Evolutionary conservation across 2,113 vertebrate genomes (phyloP).

Genomic region (Cheilinus undulatus): DNA sequence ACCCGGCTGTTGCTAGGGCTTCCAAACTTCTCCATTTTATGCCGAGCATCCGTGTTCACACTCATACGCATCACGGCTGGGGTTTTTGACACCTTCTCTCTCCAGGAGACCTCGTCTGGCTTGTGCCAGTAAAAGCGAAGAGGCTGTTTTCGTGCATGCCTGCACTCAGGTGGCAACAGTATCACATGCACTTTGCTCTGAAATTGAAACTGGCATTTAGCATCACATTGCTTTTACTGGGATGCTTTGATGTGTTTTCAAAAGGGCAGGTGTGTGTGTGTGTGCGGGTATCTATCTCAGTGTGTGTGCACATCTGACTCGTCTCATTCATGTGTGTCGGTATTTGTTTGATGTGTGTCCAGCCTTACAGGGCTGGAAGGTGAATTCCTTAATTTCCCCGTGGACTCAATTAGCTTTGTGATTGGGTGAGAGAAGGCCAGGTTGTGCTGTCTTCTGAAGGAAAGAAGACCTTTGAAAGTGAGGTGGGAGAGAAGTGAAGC

Average conservation of each 20-base stretch:
- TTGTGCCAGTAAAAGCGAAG: constrained; percentile 37
- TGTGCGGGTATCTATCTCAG: constrained; percentile 3
- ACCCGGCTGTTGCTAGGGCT: constrained; percentile 65
- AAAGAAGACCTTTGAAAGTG: constrained; percentile 81
- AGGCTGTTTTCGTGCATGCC: constrained; percentile 53
- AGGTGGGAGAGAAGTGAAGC: constrained; percentile 72
- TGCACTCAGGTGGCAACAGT: constrained; percentile 67
- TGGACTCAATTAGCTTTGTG: constrained; percentile 84
- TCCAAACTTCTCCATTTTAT: constrained; percentile 69
- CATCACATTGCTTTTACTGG: constrained; percentile 72
- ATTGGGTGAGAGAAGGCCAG: constrained; percentile 83
- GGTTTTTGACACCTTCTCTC: constrained; percentile 49
- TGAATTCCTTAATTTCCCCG: constrained; percentile 83
- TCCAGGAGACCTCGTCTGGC: background rate
- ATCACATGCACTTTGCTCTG: constrained; percentile 72
- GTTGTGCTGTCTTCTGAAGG: constrained; percentile 79
- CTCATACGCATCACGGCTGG: constrained; percentile 30
- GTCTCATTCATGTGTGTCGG: constrained; percentile 71
- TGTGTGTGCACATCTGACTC: constrained; percentile 24
- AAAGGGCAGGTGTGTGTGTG: constrained; percentile 72
- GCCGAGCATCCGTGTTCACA: constrained; percentile 61
- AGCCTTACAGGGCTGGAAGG: constrained; percentile 81
- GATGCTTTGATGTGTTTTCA: constrained; percentile 78
- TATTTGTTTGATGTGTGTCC: constrained; percentile 85
- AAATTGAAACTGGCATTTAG: constrained; percentile 81